Conservation (phyloP, 2,113 vertebrate genomes). For the Pipra filicauda region DNA sequence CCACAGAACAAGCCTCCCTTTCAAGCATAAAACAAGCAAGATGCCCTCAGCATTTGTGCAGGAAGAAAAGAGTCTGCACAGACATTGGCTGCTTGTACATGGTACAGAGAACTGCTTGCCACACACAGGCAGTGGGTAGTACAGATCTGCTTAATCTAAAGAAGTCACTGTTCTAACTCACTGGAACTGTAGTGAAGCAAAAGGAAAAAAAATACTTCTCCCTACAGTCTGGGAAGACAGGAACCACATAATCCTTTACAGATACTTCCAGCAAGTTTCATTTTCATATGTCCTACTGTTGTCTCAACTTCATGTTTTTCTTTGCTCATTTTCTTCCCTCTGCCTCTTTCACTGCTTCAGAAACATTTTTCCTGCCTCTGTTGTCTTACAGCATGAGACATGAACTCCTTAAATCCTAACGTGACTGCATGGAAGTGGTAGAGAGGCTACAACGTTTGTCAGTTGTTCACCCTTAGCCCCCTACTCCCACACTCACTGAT, state of each 20-base stretch:
- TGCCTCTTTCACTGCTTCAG: neutral
- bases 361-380: neutral
- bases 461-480: neutral
- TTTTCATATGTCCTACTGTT: neutral
- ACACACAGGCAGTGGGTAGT: neutral
- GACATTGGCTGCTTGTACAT: neutral
- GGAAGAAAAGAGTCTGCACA: constrained; percentile 30
- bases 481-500: neutral
- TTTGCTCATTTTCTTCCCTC: neutral
- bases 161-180: neutral
- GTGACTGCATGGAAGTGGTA: neutral
- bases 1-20: constrained; percentile 66
- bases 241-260: neutral
- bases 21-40: constrained; percentile 63
- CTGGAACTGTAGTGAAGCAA: neutral
- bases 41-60: constrained; percentile 42
- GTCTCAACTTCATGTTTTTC: neutral
- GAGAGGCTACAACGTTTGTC: neutral
- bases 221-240: neutral
- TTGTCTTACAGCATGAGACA: neutral
- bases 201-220: neutral
- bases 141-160: neutral
- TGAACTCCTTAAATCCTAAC: neutral
- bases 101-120: constrained; percentile 15
- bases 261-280: neutral